Base-by-base conservation (phyloP, 23 tunicate species). In the Ascidia mentula region DNA sequence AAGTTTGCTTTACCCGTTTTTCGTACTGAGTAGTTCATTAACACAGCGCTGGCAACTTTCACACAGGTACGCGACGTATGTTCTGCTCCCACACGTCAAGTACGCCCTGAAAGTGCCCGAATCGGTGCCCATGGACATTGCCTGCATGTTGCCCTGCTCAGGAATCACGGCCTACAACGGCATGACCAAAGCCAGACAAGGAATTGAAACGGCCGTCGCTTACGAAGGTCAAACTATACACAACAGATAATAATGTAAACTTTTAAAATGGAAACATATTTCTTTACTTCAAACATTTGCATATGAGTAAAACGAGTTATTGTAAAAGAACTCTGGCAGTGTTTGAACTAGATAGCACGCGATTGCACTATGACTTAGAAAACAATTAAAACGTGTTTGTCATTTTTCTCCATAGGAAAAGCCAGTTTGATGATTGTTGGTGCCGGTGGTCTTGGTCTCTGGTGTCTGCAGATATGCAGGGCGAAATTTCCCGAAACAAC, bases 391-490 rank as follows among this genome's bases (percentile, higher is more conserved):
- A 9, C 53, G 15, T 53, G 18, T 71, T 20, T 31, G 1, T 71
- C 36, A 20, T 71, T 5, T 18, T 71, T 40, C 4, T 22, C 38
- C 38, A 13, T 34, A 86, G 90, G 84, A 34, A 80, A 86, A 53
- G 78, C 78, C 34, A 72, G 46, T 45, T 36, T 79, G 40, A 33
- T 86, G 59, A 80, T 86, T 45, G 46, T 86, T 46, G 90, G 90
- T 32, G 90, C 90, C 20, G 90, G 90, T 9, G 90, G 90, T 12
- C 40, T 86, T 0, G 90, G 90, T 17, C 59, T 86, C 32, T 86
- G 83, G 81, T 37, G 90, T 40, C 37, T 80, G 20, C 85, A 80
- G 42, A 35, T 73, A 18, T 84, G 79, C 31, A 79, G 74, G 38
- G 59, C 53, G 40, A 38, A 53, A 36, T 61, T 86, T 31, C 85